These are phyloP conservation scores for Gadus macrocephalus DNA, from an alignment of 2,113 vertebrate genomes.

Conservation along the genomic window DNA sequence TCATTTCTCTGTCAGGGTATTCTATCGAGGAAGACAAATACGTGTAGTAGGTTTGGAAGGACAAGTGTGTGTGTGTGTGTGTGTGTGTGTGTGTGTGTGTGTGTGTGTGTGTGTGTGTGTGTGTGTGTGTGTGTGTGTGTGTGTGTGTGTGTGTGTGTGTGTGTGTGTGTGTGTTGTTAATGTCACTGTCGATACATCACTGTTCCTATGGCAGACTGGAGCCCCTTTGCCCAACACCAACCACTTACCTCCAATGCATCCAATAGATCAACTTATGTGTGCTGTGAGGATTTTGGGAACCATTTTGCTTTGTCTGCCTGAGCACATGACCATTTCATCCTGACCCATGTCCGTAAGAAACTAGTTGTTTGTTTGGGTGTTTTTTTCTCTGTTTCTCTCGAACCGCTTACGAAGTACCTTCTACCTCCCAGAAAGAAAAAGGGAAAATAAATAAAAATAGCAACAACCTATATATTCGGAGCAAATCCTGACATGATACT, in stretches of 20 bases:
- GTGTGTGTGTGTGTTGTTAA: too few species aligned
- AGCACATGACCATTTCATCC: slow-evolving; percentile 73
- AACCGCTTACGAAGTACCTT: slow-evolving; percentile 16
- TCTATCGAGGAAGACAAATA: neutral
- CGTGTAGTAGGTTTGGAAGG: neutral
- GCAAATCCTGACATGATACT: slow-evolving; percentile 45
- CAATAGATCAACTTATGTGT: slow-evolving; percentile 60
- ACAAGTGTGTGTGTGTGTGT: neutral
- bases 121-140: neutral
- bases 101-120: too few species aligned
- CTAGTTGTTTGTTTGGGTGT: slow-evolving; percentile 13
- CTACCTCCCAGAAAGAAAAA: slow-evolving; percentile 21
- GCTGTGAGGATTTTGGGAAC: slow-evolving; percentile 35
- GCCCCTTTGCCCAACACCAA: slow-evolving; percentile 74
- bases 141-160: too few species aligned
- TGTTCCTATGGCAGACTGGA: slow-evolving; percentile 73
- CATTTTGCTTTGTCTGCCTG: slow-evolving; percentile 73
- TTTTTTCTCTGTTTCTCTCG: too few species aligned
- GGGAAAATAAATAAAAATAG: neutral
- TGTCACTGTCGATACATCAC: slow-evolving; percentile 3
- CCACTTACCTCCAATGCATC: slow-evolving; percentile 88
- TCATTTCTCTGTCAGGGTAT: slow-evolving; percentile 1
- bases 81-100: too few species aligned
- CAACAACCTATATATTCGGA: neutral
- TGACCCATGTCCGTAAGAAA: slow-evolving; percentile 65